phyloP scores from a whole-genome alignment of 2,888 invertebrate species.

The Epinotia ramella region DNA sequence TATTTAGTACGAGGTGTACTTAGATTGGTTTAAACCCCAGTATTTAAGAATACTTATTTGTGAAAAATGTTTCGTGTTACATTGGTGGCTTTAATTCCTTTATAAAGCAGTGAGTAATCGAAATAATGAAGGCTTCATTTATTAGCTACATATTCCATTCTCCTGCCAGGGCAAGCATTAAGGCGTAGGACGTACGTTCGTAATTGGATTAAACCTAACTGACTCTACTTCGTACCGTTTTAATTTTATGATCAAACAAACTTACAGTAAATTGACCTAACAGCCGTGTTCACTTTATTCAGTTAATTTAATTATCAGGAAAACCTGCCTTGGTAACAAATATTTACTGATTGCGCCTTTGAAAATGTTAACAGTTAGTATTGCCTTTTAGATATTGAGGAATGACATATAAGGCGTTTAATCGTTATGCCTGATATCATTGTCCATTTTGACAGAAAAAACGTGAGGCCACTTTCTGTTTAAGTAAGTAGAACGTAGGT shows the following conservation, averaged over 20 bases:
- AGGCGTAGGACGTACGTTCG: constrained; percentile 38
- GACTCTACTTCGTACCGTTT: constrained; percentile 18
- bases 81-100: constrained; percentile 1
- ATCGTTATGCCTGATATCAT: background rate
- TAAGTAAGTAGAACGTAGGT: background rate
- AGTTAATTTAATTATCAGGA: background rate
- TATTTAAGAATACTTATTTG: background rate
- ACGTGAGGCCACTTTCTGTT: background rate
- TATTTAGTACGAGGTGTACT: no score
- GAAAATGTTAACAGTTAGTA: constrained; percentile 2
- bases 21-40: no score
- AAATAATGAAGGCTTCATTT: constrained; percentile 37
- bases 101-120: constrained; percentile 26
- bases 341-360: constrained; percentile 24
- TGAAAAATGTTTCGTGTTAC: background rate
- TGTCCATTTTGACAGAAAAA: background rate
- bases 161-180: constrained; percentile 28
- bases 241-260: constrained; percentile 17
- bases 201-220: constrained; percentile 37
- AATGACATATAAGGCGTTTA: constrained; percentile 11
- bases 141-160: constrained; percentile 40
- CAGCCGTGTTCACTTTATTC: background rate
- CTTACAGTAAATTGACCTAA: constrained; percentile 6
- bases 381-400: constrained; percentile 8
- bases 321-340: background rate